phyloP scores from a whole-genome alignment of 2,888 invertebrate species.

The Drosophila siamana region DNA sequence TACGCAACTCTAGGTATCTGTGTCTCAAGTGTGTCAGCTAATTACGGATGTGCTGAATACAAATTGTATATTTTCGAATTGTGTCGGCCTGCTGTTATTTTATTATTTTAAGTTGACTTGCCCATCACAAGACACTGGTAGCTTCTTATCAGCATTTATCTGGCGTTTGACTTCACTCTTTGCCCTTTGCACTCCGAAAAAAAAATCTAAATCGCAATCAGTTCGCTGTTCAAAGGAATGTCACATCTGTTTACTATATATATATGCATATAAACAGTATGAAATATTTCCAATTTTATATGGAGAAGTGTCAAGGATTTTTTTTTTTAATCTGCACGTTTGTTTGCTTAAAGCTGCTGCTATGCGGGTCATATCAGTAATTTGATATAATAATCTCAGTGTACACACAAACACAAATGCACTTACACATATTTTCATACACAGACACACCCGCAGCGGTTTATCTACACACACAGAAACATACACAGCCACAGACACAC shows the following conservation, averaged over 20 bases:
- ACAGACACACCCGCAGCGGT: conserved; percentile 37
- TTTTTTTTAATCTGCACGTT: conserved; percentile 35
- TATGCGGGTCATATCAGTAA: conserved; percentile 55
- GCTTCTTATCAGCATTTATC: conserved; percentile 56
- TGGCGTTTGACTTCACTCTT: conserved; percentile 28
- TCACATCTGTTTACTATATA: conserved; percentile 10
- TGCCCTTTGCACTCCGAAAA: conserved; percentile 51
- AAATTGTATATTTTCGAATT: conserved; percentile 7
- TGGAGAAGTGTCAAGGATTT: background rate
- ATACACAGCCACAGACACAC: background rate
- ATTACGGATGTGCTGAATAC: conserved; percentile 25
- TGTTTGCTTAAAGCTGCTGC: conserved; percentile 61
- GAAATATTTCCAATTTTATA: background rate
- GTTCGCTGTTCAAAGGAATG: conserved; percentile 10
- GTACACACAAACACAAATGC: conserved; percentile 8
- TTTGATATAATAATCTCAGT: conserved; percentile 67
- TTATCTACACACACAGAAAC: conserved; percentile 27
- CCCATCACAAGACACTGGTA: conserved; percentile 14
- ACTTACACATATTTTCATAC: conserved; percentile 16
- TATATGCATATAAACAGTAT: background rate
- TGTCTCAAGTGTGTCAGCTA: conserved; percentile 29
- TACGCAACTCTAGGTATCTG: conserved; percentile 10
- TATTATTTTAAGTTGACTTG: background rate
- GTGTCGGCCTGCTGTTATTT: background rate
- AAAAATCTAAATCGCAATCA: conserved; percentile 26